Base-by-base conservation (phyloP, 2,888 invertebrate species). In the Dicyrtomina minuta region DNA sequence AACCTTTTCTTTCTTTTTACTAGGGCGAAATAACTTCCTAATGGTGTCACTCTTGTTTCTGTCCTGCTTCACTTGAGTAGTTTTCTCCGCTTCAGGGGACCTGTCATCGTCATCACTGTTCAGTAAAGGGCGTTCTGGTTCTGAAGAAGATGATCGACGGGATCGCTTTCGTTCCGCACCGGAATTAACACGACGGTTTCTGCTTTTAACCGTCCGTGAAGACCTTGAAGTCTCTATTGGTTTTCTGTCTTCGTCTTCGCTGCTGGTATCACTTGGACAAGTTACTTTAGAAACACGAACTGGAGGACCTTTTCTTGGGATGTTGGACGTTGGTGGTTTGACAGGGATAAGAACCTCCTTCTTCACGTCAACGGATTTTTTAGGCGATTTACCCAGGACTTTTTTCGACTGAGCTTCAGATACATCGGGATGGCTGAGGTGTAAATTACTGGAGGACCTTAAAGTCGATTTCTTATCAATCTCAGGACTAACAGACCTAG, bases 31-130 rank as follows among this genome's bases (percentile, higher is more conserved):
- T 66, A 79, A 65, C 67, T 73, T 76, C 44, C 71, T 66, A 27
- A 79, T 72, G 17, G 77, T 77, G 65, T 76, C 73, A 68, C 73
- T 75, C 70, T 79, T 79, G 59, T 78, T 79, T 53, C 73, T 60
- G 60, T 66, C 66, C 59, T 75, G 67, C 5, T 61, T 68, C 64
- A 70, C 73, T 27, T 74, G 74, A 33, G 75, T 76, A 6, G 68
- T 71, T 70, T 72, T 75, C 24, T 77, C 75, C 39, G 67, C 70
- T 70, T 72, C 73, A 10, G 74, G 71, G 17, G 73, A 72, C 49
- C 74, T 74, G 24, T 74, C 72, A 68, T 60, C 70, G 17, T 70
- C 65, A 39, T 66, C 68, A 33, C 66, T 53, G 51, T 71, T 72
- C 49, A 53, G 66, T 60, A 64, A 61, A 53, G 41, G 70, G 12